Base-by-base conservation (phyloP, 2,113 vertebrate species). In the Ibidorhyncha struthersii region DNA sequence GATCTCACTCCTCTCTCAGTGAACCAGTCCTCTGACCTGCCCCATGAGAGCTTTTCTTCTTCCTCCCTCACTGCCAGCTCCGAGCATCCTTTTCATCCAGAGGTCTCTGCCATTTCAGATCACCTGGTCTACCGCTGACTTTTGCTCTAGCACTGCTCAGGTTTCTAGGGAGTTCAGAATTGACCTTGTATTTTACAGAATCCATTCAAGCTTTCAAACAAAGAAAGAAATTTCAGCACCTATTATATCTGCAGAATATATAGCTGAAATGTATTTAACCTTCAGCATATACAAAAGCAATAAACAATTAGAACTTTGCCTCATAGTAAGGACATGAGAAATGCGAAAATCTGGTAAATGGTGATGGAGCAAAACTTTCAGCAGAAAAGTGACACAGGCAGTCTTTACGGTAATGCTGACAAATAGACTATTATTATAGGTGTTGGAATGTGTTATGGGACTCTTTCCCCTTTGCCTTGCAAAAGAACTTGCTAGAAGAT, bases 111-210 rank as follows among this genome's bases (percentile, higher is more conserved):
- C 74, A 73, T 73, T 90, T 90, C 90, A 82, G 52, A 53, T 91
- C 82, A 88, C 30, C 66, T 90, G 29, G 13, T 88, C 71, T 70
- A 58, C 34, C 45, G 38, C 67, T 96, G 91, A 83, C 63, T 91
- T 90, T 62, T 86, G 67, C 91, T 92, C 53, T 61, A 49, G 71
- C 72, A 71, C n/a, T 77, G 47, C 67, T 96, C 65, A 78, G 43
- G 50, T 92, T 97, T 92, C 94, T 62, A 89, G 72, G 63, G 80
- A 91, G 76, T 84, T 96, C 86, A 94, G 91, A 96, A 93, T 86
- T 86, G 6, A 86, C 82, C 80, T 81, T 73, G 45, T n/a, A 13
- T 89, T 88, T 83, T 83, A 90, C 34, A 86, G 36, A 83, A 95
- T 62, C 70, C 63, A 74, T 89, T 89, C 89, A 62, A 77, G 50